Evolutionary conservation across 2,888 invertebrate genomes (phyloP).

Genomic region (Noctua comes): DNA sequence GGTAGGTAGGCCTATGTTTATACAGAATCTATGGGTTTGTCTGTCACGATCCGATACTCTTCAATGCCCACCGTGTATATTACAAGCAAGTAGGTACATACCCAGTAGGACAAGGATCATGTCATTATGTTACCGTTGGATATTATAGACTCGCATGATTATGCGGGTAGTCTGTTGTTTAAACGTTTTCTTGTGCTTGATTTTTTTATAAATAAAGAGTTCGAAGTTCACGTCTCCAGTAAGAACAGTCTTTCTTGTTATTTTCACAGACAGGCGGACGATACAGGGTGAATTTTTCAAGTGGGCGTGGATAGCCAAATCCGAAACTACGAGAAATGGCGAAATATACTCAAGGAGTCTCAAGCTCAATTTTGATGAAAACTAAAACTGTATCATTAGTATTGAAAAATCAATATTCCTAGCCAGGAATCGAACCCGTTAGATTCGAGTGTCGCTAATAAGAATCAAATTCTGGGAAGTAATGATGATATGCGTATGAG

Average conservation of each 20-base stretch:
- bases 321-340: neutral
- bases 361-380: neutral
- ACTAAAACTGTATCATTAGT: neutral
- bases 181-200: neutral
- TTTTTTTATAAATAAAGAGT: neutral
- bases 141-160: constrained; percentile 1
- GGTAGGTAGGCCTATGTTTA: neutral
- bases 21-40: constrained; percentile 25
- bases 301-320: neutral
- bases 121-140: constrained; percentile 25
- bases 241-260: neutral
- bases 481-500: neutral
- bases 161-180: constrained; percentile 18
- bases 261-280: neutral
- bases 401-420: too few species aligned
- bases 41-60: constrained; percentile 62
- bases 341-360: neutral
- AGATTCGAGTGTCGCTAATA: neutral
- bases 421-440: neutral
- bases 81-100: constrained; percentile 19
- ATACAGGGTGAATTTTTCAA: neutral
- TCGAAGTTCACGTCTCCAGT: neutral
- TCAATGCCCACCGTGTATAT: constrained; percentile 37
- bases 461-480: neutral
- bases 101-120: constrained; percentile 42